Evolutionary conservation across 2,888 invertebrate species (phyloP), one percentile per base, ranked within the genome.

Genomic region (Capitulum mitella): DNA sequence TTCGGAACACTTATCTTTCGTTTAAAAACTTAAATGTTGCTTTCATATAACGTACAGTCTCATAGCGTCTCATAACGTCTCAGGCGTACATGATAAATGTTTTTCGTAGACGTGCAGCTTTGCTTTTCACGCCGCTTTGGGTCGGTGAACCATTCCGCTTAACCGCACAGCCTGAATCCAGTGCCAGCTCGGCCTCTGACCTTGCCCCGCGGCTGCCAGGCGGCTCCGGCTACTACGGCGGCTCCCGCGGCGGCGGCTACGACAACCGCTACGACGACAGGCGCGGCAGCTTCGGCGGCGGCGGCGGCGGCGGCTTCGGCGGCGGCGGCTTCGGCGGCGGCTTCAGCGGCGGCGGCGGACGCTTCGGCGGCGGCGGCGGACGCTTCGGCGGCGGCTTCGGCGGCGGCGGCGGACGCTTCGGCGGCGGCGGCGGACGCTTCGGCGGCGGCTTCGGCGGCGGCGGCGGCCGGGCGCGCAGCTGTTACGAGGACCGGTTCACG

Each of bases 401-500:
- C 22, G 8, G 37, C 37, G 64, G 64, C 12, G 16, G 64, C 32
- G 16, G 32, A 32, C 10, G 19, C 34, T 19, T n/a, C 0, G 26
- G 70, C 70, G 19, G 37, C 37, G 64, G 64, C 34, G 26, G 40
- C 3, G 40, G 70, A 0, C 26, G 37, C 26, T 40, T 37, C 32
- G 61, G 61, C 64, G 14, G 64, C 34, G 58, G 54, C 54, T 10
- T 26, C 26, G 26, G 2, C 58, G 34, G 64, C 19, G 1, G 16
- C 34, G 34, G 64, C 19, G 19, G 32, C 43, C 46, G 46, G 8
- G 32, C 76, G 10, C 46, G 46, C 1, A 32, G 12, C 76, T 76
- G 76, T 29, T 76, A 29, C 46, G 46, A 76, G 34, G 75, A 78
- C 37, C 6, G 32, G 26, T 78, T 75, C 16, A 32, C 48, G 22